phyloP scores from a whole-genome alignment of 2,888 invertebrate genomes.

The Lasioglossum leucozonium region DNA sequence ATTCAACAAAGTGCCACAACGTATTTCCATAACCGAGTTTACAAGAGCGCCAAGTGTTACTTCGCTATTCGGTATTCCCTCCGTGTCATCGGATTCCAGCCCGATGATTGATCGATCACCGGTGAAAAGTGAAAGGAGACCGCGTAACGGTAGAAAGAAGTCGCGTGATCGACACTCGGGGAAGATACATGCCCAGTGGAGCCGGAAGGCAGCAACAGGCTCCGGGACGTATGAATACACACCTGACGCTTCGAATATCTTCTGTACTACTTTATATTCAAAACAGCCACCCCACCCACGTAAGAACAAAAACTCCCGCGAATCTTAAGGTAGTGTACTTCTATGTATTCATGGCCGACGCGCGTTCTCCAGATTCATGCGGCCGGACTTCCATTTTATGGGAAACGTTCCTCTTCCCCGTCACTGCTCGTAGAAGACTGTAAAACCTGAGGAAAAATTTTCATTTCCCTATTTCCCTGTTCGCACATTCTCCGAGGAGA shows the following conservation, averaged over 20 bases:
- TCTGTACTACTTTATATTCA: conserved; percentile 41
- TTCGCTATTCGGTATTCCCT: conserved; percentile 38
- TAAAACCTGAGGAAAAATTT: not conserved
- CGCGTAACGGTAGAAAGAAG: conserved; percentile 18
- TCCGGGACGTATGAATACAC: conserved; percentile 36
- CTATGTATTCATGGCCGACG: conserved; percentile 14
- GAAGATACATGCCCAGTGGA: not conserved
- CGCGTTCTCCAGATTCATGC: conserved; percentile 12
- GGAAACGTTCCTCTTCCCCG: not conserved
- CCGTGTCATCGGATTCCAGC: not conserved
- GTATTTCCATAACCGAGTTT: conserved; percentile 16
- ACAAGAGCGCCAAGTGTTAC: conserved; percentile 20
- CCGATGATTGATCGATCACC: conserved; percentile 47
- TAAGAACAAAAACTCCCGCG: conserved; percentile 28
- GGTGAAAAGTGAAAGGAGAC: conserved; percentile 32
- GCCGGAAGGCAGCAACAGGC: conserved; percentile 43
- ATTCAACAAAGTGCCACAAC: not conserved
- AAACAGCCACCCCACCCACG: conserved; percentile 18
- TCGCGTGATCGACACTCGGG: conserved; percentile 9
- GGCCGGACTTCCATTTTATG: conserved; percentile 13
- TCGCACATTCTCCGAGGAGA: not conserved
- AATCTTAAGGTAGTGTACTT: conserved; percentile 12
- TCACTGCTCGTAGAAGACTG: not conserved
- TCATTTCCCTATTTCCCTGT: no score
- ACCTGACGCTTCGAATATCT: conserved; percentile 29